Evolutionary conservation across 1,140 invertebrate genomes (phyloP).

Genomic region (Temnothorax nylanderi): DNA sequence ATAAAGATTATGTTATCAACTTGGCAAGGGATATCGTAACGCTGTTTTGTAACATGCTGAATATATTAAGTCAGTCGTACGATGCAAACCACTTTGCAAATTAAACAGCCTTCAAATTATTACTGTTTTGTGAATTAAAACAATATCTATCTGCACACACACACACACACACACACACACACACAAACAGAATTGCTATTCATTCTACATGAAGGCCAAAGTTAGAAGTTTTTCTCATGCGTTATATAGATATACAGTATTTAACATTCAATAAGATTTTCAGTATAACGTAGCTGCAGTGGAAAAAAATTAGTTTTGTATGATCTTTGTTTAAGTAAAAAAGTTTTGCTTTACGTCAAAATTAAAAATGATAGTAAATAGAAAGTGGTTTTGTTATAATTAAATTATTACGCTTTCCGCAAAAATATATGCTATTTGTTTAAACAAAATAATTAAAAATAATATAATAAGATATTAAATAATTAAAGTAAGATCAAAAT

Average conservation of each 20-base stretch:
- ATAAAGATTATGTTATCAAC: slow-evolving; percentile 78
- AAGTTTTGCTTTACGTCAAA: neutral
- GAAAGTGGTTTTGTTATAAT: neutral
- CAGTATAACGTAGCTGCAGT: neutral
- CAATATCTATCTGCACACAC: neutral
- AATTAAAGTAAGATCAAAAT: neutral
- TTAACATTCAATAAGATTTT: neutral
- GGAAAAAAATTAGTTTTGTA: neutral
- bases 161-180: too few relatives aligned
- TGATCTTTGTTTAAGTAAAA: neutral
- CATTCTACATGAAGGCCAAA: neutral
- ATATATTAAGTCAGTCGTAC: slow-evolving; percentile 67
- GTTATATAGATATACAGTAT: neutral
- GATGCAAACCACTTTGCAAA: slow-evolving; percentile 7
- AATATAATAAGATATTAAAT: neutral
- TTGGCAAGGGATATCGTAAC: slow-evolving; percentile 74
- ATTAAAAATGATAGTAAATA: neutral
- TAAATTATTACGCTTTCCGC: neutral
- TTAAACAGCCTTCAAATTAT: slow-evolving; percentile 27
- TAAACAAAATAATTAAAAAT: neutral
- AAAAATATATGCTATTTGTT: neutral
- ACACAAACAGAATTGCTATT: neutral
- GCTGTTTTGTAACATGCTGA: slow-evolving; percentile 76
- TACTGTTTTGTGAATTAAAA: neutral
- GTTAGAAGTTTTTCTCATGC: neutral